Conservation (phyloP, 2,888 invertebrate genomes). For the Dynastes tityus region DNA sequence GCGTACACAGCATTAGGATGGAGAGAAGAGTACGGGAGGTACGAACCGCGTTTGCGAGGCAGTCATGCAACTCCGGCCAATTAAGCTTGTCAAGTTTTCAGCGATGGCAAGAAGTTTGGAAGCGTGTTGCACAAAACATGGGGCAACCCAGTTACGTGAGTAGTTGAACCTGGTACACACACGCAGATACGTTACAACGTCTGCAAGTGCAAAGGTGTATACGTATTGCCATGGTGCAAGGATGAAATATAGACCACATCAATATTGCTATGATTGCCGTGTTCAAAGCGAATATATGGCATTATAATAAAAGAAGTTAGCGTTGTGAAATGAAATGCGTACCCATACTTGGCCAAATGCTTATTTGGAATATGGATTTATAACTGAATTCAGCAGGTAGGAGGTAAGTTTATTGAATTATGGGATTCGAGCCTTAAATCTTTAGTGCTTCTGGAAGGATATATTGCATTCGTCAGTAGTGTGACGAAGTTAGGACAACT, state of each 20-base stretch:
- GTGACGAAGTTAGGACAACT: too few species aligned
- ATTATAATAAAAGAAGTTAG: not conserved
- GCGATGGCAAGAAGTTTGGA: slow-evolving; percentile 23
- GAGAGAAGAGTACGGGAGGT: not conserved
- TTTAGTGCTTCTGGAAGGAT: too few species aligned
- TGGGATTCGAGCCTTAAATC: too few species aligned
- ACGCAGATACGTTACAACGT: not conserved
- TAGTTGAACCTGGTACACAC: slow-evolving; percentile 4
- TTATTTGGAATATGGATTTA: too few species aligned
- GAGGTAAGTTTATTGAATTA: too few species aligned
- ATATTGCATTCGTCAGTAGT: too few species aligned
- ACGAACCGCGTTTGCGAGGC: slow-evolving; percentile 5
- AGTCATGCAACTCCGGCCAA: slow-evolving; percentile 34
- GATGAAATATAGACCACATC: not conserved
- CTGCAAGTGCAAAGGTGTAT: not conserved
- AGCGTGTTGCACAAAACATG: slow-evolving; percentile 20
- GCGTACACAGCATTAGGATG: not conserved
- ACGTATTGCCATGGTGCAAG: not conserved
- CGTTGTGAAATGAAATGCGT: not conserved
- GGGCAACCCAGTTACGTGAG: not conserved
- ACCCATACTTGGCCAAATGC: too few species aligned
- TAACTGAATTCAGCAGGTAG: too few species aligned
- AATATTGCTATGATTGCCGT: too few species aligned
- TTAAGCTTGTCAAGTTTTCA: slow-evolving; percentile 38
- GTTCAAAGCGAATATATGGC: not conserved